Percentiles rank a stretch among this genome's conserved stretches.
Evolutionary conservation across 2,113 vertebrate species (phyloP).

Genomic region (Promerops cafer): DNA sequence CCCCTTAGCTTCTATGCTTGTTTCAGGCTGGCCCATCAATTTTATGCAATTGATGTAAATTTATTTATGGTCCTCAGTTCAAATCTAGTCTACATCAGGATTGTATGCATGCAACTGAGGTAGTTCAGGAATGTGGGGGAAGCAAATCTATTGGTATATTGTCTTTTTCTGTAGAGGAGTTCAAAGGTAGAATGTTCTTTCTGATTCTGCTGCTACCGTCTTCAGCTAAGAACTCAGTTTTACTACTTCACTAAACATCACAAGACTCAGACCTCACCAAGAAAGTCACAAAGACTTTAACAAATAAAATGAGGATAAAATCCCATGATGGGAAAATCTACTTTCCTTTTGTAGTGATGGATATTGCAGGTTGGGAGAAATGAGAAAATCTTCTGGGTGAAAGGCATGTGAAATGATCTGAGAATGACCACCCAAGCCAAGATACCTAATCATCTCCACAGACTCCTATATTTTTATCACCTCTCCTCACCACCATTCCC

Average conservation of each 20-base stretch:
- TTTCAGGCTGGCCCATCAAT: background rate
- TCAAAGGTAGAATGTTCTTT: background rate
- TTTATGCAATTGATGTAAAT: background rate
- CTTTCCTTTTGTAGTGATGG: background rate
- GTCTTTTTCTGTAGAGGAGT: background rate
- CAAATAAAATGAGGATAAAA: background rate
- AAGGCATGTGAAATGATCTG: background rate
- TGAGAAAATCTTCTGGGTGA: background rate
- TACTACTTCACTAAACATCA: background rate
- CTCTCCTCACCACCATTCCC: fast-evolving
- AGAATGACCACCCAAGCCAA: background rate
- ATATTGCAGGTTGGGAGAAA: background rate
- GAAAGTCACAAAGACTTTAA: background rate
- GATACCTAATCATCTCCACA: background rate
- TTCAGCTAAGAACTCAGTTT: background rate
- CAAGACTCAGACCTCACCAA: background rate
- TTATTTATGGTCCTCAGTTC: background rate
- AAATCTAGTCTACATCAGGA: background rate
- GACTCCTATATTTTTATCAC: background rate
- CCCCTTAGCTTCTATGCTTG: background rate
- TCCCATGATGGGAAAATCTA: background rate
- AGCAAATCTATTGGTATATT: background rate
- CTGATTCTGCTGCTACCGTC: background rate
- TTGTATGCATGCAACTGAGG: background rate
- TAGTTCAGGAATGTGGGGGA: background rate